Conservation (phyloP, 2,113 vertebrate species). For the Axis porcinus region DNA sequence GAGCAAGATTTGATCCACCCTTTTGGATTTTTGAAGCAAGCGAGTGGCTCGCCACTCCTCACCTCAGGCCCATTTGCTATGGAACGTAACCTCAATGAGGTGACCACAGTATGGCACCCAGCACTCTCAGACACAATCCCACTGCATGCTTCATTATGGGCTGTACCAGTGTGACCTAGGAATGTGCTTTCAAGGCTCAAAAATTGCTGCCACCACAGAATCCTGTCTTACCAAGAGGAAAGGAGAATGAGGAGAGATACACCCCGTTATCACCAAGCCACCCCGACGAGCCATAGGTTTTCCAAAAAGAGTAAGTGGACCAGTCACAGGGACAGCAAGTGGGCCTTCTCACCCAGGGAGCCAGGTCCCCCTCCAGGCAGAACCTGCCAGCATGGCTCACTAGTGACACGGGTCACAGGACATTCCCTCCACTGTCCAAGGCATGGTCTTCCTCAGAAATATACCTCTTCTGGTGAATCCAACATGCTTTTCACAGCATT, state of each 20-base stretch:
- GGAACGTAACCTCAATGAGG: too few species aligned
- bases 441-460: neutral
- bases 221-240: neutral
- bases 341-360: neutral
- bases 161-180: too few species aligned
- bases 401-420: accelerated
- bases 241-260: accelerated
- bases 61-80: too few species aligned
- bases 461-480: neutral
- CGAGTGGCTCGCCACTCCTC: too few species aligned
- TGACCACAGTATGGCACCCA: too few species aligned
- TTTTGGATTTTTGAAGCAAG: too few species aligned
- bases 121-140: too few species aligned
- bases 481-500: neutral
- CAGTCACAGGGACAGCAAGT: neutral
- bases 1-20: too few species aligned
- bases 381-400: accelerated
- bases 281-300: neutral
- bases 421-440: neutral
- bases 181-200: too few species aligned
- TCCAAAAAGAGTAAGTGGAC: neutral
- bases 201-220: too few species aligned
- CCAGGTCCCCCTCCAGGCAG: neutral
- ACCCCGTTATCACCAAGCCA: accelerated
- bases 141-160: too few species aligned